Conservation (phyloP, 2,888 invertebrate genomes). For the Sminthurides aquaticus region DNA sequence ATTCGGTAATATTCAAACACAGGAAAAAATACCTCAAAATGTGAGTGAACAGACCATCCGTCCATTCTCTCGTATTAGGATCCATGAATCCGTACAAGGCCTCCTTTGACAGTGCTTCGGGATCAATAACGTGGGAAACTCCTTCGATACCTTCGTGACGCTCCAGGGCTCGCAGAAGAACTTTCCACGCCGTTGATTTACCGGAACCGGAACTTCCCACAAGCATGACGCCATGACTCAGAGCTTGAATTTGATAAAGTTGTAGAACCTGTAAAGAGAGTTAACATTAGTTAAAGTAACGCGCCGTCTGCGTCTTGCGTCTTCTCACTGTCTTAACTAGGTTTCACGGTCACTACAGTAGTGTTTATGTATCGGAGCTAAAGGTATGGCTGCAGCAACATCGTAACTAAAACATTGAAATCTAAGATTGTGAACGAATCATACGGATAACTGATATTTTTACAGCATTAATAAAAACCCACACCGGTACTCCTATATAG, state of each 20-base stretch:
- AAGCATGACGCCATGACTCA: no score
- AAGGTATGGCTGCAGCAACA: no score
- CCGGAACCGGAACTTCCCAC: slow-evolving; percentile 98
- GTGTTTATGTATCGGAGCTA: no score
- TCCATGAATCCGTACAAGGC: slow-evolving; percentile 95
- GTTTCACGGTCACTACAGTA: no score
- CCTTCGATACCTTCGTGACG: slow-evolving; percentile 88
- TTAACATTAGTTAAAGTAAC: slow-evolving; percentile 6
- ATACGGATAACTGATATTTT: no score
- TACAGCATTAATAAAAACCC: no score
- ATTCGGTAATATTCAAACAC: not conserved
- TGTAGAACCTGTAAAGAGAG: slow-evolving; percentile 71
- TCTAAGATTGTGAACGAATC: no score
- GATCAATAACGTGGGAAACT: slow-evolving; percentile 97
- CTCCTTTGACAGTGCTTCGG: slow-evolving; percentile 98
- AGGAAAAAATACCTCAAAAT: no score
- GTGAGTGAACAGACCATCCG: slow-evolving; percentile 97
- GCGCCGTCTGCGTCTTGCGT: no score
- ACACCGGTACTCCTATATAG: no score
- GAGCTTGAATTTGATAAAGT: slow-evolving; percentile 96
- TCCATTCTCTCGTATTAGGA: slow-evolving; percentile 99
- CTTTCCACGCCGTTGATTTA: slow-evolving; percentile 92
- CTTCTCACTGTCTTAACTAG: no score
- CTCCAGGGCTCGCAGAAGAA: slow-evolving; percentile 88
- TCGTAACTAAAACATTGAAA: no score